Percentiles rank a stretch among this genome's conserved stretches.
phyloP scores from a whole-genome alignment of 2,113 vertebrate species.

The Anguilla rostrata region DNA sequence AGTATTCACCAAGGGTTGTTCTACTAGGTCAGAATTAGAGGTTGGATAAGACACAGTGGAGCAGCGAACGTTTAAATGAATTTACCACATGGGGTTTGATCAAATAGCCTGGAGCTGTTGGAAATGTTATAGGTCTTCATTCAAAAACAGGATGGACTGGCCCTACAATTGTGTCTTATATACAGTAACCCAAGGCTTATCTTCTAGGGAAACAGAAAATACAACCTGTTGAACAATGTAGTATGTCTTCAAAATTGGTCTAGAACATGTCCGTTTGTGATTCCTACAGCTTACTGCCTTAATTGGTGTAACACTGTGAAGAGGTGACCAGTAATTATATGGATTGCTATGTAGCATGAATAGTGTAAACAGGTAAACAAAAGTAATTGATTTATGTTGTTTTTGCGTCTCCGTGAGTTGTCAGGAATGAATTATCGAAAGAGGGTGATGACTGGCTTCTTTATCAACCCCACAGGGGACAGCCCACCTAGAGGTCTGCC shows the following conservation, averaged over 20 bases:
- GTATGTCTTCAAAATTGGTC: no score
- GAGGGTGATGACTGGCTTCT: not conserved
- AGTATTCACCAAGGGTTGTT: not conserved
- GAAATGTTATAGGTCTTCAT: not conserved
- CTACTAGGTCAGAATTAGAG: not conserved
- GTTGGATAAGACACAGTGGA: not conserved
- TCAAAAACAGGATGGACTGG: not conserved
- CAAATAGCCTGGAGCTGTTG: not conserved
- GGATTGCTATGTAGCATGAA: no score
- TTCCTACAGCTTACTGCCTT: no score
- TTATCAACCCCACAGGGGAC: constrained; percentile 63
- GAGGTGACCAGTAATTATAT: no score
- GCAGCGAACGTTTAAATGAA: not conserved
- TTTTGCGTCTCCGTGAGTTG: not conserved
- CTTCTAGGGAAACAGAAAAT: not conserved
- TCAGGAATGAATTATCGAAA: not conserved
- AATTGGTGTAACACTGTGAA: no score
- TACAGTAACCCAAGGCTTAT: not conserved
- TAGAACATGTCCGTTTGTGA: no score
- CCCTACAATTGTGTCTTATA: not conserved
- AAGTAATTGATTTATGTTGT: not conserved
- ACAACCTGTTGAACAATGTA: no score
- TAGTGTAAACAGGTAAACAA: not conserved
- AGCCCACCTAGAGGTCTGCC: constrained; percentile 56
- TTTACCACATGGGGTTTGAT: not conserved